Percentiles rank a stretch among this genome's conserved stretches.
These are phyloP conservation scores for Burhinus bistriatus DNA, from an alignment of 2,113 vertebrate species.

Conservation along the genomic window DNA sequence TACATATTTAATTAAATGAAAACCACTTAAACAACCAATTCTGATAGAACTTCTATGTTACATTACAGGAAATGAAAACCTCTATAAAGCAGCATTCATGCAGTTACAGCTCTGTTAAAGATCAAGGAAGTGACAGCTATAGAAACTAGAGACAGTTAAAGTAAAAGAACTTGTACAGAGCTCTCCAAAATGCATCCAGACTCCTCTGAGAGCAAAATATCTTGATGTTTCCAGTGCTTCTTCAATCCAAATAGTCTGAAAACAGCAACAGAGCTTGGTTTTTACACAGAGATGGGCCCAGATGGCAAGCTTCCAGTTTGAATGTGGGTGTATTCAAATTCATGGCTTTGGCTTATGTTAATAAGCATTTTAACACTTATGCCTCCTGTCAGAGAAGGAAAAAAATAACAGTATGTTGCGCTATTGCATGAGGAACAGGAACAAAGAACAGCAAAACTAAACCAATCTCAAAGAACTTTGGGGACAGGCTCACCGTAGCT, in stretches of 20 bases:
- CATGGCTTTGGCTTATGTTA: not conserved
- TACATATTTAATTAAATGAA: slow-evolving; percentile 21
- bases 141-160: not conserved
- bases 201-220: not conserved
- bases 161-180: not conserved
- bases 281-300: not conserved
- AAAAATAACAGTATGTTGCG: not conserved
- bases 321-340: not conserved
- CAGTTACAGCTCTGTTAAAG: not conserved
- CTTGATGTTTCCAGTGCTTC: not conserved
- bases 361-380: slow-evolving; percentile 8
- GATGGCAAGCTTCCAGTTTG: not conserved
- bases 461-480: not conserved
- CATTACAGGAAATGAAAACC: not conserved
- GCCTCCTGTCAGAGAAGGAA: not conserved
- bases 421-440: not conserved
- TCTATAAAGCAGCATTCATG: not conserved
- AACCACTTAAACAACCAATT: not conserved
- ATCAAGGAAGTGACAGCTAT: not conserved
- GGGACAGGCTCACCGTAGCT: not conserved
- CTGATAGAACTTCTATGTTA: not conserved
- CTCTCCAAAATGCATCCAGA: not conserved
- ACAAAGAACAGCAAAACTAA: not conserved
- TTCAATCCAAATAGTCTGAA: not conserved
- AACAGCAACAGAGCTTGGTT: not conserved